A percentile compares a stretch with the other conserved stretches of the same genome.
These are phyloP conservation scores for Nyleta sp. DNA, from an alignment of 2,888 invertebrate genomes.

Conservation along the genomic window DNA sequence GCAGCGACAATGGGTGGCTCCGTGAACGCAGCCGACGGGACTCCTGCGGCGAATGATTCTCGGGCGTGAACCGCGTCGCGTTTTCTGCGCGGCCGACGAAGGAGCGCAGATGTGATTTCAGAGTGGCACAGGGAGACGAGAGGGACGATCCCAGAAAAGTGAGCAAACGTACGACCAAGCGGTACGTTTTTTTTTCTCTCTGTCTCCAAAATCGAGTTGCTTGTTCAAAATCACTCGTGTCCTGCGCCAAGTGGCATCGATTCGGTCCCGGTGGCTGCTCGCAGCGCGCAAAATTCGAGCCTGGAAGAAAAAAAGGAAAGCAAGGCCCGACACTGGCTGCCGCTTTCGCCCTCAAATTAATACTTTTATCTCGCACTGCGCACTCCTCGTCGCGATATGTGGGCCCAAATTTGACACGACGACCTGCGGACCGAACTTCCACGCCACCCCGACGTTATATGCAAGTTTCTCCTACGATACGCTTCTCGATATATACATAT, in stretches of 20 bases:
- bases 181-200: slow-evolving; percentile 6
- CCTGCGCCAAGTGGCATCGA: no score
- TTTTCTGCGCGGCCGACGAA: neutral
- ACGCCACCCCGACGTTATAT: slow-evolving; percentile 22
- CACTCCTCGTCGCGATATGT: slow-evolving; percentile 9
- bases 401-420: slow-evolving; percentile 36
- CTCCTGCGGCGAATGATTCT: neutral
- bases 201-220: neutral
- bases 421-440: slow-evolving; percentile 5
- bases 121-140: slow-evolving; percentile 27
- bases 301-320: no score
- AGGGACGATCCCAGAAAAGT: slow-evolving; percentile 9
- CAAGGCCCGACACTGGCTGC: slow-evolving; percentile 17
- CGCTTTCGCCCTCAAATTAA: neutral
- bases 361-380: neutral
- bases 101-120: slow-evolving; percentile 34
- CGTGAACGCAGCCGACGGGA: neutral
- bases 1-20: no score
- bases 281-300: no score
- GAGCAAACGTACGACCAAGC: slow-evolving; percentile 10
- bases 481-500: neutral
- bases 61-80: neutral
- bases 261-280: no score
- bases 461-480: neutral
- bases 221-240: no score